Conservation (phyloP, 2,888 invertebrate species). For the Trisateles emortualis region DNA sequence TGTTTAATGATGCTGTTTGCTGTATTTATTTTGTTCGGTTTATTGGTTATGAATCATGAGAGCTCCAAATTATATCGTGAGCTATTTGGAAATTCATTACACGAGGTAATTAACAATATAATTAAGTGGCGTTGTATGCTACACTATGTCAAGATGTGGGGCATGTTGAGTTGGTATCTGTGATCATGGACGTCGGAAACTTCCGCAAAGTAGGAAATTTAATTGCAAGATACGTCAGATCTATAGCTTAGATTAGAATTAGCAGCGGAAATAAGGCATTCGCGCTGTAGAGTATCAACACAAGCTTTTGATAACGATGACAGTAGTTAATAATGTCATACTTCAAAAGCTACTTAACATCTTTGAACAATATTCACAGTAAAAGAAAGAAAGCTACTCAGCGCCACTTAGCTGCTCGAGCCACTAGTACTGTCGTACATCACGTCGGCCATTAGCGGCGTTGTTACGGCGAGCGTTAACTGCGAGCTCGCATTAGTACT, state of each 20-base stretch:
- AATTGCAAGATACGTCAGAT: too few species aligned
- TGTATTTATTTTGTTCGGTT: conserved; percentile 11
- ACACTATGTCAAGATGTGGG: too few species aligned
- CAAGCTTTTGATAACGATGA: too few species aligned
- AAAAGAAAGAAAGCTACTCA: not conserved
- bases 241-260: too few species aligned
- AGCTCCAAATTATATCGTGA: not conserved
- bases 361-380: too few species aligned
- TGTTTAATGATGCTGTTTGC: conserved; percentile 26
- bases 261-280: too few species aligned
- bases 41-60: conserved; percentile 2
- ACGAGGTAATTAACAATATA: not conserved
- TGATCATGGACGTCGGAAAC: too few species aligned
- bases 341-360: not conserved
- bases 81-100: not conserved
- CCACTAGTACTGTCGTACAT: conserved; percentile 24
- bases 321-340: not conserved
- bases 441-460: conserved; percentile 37
- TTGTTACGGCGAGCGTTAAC: conserved; percentile 34
- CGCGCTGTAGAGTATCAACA: too few species aligned
- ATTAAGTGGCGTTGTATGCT: too few species aligned
- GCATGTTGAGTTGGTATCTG: too few species aligned
- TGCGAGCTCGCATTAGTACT: conserved; percentile 35
- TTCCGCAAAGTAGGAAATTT: too few species aligned
- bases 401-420: conserved; percentile 5